Evolutionary conservation across 2,113 vertebrate species (phyloP).

Genomic region (human (Homo sapiens)): DNA sequence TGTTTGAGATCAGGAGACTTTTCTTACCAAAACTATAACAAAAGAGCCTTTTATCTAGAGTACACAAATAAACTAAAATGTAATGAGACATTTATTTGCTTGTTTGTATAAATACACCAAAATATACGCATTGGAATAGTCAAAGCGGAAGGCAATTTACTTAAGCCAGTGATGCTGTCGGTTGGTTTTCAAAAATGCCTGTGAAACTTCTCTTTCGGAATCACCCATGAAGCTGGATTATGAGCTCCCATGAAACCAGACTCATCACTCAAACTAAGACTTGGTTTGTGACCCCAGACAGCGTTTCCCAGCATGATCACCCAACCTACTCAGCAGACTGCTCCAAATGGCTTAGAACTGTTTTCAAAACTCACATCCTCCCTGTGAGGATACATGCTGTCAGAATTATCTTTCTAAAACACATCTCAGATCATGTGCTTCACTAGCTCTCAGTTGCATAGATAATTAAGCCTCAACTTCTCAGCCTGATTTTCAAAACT

Average conservation of each 20-base stretch:
- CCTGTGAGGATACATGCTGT: constrained; percentile 24
- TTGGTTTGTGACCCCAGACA: not conserved
- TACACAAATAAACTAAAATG: not conserved
- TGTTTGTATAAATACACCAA: constrained; percentile 3
- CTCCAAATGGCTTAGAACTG: not conserved
- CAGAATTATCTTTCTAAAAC: constrained; percentile 58
- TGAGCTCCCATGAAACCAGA: constrained; percentile 21
- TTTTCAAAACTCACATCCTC: not conserved
- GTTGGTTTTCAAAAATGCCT: constrained; percentile 44
- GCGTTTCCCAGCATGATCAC: constrained; percentile 28
- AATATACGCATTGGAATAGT: not conserved
- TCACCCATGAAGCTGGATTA: not conserved
- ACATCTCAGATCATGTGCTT: constrained; percentile 26
- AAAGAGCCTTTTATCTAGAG: not conserved
- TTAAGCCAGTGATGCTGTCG: not conserved
- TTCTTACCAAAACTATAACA: not conserved
- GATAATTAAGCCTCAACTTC: constrained; percentile 48
- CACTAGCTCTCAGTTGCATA: not conserved
- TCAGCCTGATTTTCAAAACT: constrained; percentile 36
- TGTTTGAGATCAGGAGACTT: not conserved
- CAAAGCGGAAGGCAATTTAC: not conserved
- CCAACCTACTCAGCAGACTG: constrained; percentile 20
- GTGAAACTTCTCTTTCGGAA: not conserved
- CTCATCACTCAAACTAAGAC: constrained; percentile 57
- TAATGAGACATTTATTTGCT: not conserved